Conservation (phyloP, 37 sponge, comb jelly and placozoan genomes). For the Petrosia ficiformis region DNA sequence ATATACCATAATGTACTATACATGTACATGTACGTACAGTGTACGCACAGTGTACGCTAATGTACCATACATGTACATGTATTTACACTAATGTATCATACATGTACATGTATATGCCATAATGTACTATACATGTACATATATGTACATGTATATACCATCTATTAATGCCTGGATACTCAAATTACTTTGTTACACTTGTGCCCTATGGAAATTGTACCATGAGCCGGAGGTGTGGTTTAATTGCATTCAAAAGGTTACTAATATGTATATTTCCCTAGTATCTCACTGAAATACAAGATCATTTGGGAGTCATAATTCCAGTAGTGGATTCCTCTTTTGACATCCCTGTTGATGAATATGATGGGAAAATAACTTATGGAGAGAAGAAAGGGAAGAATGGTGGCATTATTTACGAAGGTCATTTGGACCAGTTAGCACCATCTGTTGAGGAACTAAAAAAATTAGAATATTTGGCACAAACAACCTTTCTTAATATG, state of each 20-base stretch:
- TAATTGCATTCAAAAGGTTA: too few relatives aligned
- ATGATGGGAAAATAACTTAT: conserved; percentile 91
- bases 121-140: background rate
- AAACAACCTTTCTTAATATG: conserved; percentile 74
- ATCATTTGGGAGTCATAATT: conserved; percentile 81
- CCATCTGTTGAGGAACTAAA: conserved; percentile 74
- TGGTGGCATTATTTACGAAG: conserved; percentile 19
- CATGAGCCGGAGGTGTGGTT: too few relatives aligned
- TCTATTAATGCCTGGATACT: too few relatives aligned
- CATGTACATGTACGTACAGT: too few relatives aligned
- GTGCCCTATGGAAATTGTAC: too few relatives aligned
- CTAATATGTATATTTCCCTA: conserved; percentile 2
- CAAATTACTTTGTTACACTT: too few relatives aligned
- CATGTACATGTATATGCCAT: background rate
- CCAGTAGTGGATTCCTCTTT: conserved; percentile 55
- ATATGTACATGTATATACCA: background rate
- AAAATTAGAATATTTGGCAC: conserved; percentile 73
- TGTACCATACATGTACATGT: background rate
- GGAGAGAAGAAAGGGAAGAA: conserved; percentile 71
- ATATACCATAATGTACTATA: too few relatives aligned
- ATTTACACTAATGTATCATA: background rate
- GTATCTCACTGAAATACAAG: conserved; percentile 80
- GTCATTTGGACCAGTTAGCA: conserved; percentile 72
- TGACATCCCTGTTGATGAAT: conserved; percentile 77
- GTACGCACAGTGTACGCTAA: too few relatives aligned